Conservation (phyloP, 2,888 invertebrate species). For the Sthenelais limicola region DNA sequence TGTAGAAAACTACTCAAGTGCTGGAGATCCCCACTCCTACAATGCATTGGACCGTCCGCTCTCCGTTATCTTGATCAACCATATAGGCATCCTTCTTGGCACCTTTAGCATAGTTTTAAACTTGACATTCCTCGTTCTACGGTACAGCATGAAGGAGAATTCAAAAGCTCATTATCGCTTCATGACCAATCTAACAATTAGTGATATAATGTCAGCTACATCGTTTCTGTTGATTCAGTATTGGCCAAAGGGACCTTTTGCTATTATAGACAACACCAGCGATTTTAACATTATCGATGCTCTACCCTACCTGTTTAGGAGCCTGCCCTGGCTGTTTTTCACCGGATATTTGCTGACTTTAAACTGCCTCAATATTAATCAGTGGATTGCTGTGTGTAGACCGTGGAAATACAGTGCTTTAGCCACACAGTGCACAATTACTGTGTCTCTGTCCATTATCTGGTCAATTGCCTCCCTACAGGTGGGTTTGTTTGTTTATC, state of each 20-base stretch:
- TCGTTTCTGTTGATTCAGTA: slow-evolving; percentile 44
- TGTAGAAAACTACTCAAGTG: too few species aligned
- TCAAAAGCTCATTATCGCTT: slow-evolving; percentile 12
- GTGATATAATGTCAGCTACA: slow-evolving; percentile 46
- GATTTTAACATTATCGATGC: slow-evolving; percentile 40
- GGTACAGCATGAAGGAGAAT: slow-evolving; percentile 10
- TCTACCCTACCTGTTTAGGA: slow-evolving; percentile 46
- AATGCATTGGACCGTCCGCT: not conserved
- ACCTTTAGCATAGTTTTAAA: slow-evolving; percentile 6
- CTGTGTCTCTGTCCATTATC: slow-evolving; percentile 28
- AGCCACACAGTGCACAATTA: slow-evolving; percentile 17
- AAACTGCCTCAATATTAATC: slow-evolving; percentile 47
- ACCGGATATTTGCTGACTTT: slow-evolving; percentile 49
- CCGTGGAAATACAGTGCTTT: slow-evolving; percentile 46
- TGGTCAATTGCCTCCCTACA: slow-evolving; percentile 50
- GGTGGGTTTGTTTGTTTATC: too few species aligned
- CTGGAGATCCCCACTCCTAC: too few species aligned
- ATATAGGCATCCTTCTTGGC: slow-evolving; percentile 11
- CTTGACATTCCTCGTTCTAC: not conserved
- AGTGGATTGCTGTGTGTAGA: slow-evolving; percentile 50
- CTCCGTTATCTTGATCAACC: slow-evolving; percentile 7
- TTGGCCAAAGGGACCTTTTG: slow-evolving; percentile 46
- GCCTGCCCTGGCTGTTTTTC: slow-evolving; percentile 51
- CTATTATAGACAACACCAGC: slow-evolving; percentile 27
- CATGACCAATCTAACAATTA: slow-evolving; percentile 25